Conservation (phyloP, 2,888 invertebrate genomes). For the Melikaiella ostensackeni region DNA sequence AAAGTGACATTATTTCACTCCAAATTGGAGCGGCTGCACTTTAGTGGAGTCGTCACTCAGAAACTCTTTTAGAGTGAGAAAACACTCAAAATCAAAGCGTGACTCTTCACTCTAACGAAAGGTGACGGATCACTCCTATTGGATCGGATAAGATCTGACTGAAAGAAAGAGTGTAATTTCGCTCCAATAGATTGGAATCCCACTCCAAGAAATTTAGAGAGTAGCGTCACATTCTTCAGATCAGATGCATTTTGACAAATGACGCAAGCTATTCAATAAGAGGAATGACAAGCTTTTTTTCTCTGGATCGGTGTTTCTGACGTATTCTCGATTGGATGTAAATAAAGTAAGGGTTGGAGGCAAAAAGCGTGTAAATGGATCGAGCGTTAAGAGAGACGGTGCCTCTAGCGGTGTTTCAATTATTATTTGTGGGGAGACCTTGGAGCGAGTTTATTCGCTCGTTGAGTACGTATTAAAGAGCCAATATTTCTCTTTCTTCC, state of each 20-base stretch:
- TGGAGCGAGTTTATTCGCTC: conserved; percentile 64
- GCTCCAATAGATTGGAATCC: neutral
- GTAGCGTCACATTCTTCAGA: conserved; percentile 6
- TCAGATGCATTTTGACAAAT: neutral
- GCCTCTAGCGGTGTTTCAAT: conserved; percentile 48
- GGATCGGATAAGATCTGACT: too few species aligned
- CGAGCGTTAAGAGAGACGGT: conserved; percentile 44
- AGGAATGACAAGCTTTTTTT: conserved; percentile 1
- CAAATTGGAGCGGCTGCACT: too few species aligned
- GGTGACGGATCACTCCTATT: too few species aligned
- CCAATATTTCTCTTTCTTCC: conserved; percentile 27
- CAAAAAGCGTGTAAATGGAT: conserved; percentile 48
- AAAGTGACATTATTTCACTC: too few species aligned
- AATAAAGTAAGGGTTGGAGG: conserved; percentile 15
- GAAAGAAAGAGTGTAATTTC: too few species aligned
- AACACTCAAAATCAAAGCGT: too few species aligned
- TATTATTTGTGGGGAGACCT: conserved; percentile 60
- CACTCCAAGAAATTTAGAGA: neutral
- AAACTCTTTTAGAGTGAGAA: too few species aligned
- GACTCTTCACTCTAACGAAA: too few species aligned
- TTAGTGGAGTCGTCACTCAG: too few species aligned
- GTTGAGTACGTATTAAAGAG: conserved; percentile 46
- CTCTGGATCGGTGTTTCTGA: conserved; percentile 24
- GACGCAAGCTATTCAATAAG: neutral
- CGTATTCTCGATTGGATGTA: conserved; percentile 25